These are phyloP conservation scores for Amphipoea lucens DNA, from an alignment of 2,888 invertebrate species.

Conservation along the genomic window DNA sequence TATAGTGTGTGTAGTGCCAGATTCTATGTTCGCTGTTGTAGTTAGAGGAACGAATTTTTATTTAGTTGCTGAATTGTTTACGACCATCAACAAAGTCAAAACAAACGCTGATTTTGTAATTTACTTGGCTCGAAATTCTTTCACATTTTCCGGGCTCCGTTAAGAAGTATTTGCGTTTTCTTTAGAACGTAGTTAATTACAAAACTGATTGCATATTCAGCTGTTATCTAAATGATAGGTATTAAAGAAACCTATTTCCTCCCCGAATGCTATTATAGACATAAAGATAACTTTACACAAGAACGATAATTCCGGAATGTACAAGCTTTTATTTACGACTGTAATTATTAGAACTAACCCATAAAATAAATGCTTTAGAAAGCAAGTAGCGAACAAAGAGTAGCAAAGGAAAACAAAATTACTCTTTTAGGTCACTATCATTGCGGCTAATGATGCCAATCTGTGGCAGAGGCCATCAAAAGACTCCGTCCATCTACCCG, in stretches of 20 bases:
- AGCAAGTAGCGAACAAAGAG: constrained; percentile 74
- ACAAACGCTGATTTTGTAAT: constrained; percentile 48
- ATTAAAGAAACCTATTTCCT: constrained; percentile 56
- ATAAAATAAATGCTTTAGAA: constrained; percentile 66
- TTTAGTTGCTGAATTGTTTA: constrained; percentile 56
- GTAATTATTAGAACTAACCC: constrained; percentile 48
- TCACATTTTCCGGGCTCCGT: constrained; percentile 7
- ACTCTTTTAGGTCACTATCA: constrained; percentile 87
- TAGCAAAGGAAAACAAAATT: constrained; percentile 83
- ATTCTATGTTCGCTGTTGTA: constrained; percentile 29
- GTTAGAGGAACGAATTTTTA: constrained; percentile 40
- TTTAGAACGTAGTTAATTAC: constrained; percentile 23
- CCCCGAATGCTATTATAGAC: constrained; percentile 61
- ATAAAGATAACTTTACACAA: constrained; percentile 56
- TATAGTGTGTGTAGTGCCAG: constrained; percentile 38
- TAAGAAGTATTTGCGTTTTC: background rate
- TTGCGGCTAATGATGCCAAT: constrained; percentile 88
- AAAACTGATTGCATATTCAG: constrained; percentile 24
- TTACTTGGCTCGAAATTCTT: constrained; percentile 46
- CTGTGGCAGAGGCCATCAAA: constrained; percentile 85
- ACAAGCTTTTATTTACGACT: constrained; percentile 41
- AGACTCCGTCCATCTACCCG: constrained; percentile 81
- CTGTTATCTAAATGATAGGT: constrained; percentile 48
- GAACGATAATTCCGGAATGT: constrained; percentile 38
- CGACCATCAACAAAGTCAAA: constrained; percentile 48